Evolutionary conservation across 2,113 vertebrate species (phyloP), one percentile per base, ranked within the genome.

Genomic region (Urocolius indicus): DNA sequence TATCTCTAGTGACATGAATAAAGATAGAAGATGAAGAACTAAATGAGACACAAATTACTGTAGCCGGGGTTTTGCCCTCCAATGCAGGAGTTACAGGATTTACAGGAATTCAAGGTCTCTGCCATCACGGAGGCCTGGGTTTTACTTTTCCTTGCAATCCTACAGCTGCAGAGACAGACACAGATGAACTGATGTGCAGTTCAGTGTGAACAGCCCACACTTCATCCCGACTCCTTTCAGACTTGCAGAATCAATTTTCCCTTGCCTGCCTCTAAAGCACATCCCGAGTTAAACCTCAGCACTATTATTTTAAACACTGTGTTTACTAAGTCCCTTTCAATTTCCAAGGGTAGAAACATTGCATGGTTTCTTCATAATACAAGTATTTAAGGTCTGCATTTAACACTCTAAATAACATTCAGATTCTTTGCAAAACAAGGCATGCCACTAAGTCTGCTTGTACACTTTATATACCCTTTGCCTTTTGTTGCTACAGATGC

Each of bases 291-390:
- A 77, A 67, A 90, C n/a, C 49, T 83, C 32, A 34, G 38, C 46
- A 87, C 26, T 52, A 36, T 46, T 52, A 87, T 36, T 81, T 93
- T 45, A 85, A 91, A 77, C 38, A 48, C 67, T 2, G 0, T 81
- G 29, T 86, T 96, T 71, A 94, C 1, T 10, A 88, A 88, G 59
- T 80, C 90, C 46, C 63, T 93, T 93, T 88, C 75, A 90, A 73
- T 85, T 85, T 73, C 13, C 49, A 93, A 43, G 61, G 24, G 22
- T 9, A 87, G 57, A 38, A 84, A 77, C 12, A n/a, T 20, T 36
- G 51, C 68, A 57, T 5, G 20, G 22, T 43, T 80, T 46, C 58
- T 80, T 74, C 48, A 74, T 21, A 67, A 86, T 85, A 38, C 11
- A 63, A 72, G n/a, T 34, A 66, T 18, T 46, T 66, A 51, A 66